These are phyloP conservation scores for Drymodes brunneopygia DNA, from an alignment of 2,113 vertebrate species.

Conservation along the genomic window DNA sequence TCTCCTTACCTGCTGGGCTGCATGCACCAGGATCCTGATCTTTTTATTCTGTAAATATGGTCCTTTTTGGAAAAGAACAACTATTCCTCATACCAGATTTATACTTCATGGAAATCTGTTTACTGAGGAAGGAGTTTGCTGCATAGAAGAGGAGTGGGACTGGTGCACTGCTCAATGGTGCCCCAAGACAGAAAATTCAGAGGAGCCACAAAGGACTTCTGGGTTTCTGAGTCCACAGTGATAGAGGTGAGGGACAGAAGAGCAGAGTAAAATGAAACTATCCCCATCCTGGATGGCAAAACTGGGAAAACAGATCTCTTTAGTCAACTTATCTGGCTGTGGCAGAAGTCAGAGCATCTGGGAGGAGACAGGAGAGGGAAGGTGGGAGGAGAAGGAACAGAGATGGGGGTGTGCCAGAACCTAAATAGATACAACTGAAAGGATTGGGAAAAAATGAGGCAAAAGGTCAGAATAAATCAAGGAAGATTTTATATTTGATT, in stretches of 20 bases:
- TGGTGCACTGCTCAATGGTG: not conserved
- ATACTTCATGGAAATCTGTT: not conserved
- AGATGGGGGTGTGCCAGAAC: fast-evolving
- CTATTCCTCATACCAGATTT: not conserved
- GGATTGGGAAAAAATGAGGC: not conserved
- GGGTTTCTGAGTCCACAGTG: not conserved
- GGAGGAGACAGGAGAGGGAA: fast-evolving
- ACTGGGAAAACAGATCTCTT: not conserved
- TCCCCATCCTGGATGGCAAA: not conserved
- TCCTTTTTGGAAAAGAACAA: not conserved
- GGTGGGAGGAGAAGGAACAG: fast-evolving
- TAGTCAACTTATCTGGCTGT: not conserved
- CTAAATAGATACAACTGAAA: not conserved
- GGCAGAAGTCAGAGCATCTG: not conserved
- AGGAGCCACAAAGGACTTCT: not conserved
- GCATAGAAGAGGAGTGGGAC: not conserved
- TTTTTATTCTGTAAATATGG: not conserved
- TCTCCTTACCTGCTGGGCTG: not conserved
- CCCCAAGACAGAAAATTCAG: not conserved
- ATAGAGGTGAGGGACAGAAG: not conserved
- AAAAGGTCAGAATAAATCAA: not conserved
- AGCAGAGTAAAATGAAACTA: not conserved
- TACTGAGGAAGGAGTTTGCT: not conserved
- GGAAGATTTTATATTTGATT: not conserved
- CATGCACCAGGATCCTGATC: not conserved